Evolutionary conservation across 1,140 invertebrate species (phyloP), one percentile per base, ranked within the genome.

Genomic region (Metaphire vulgaris): DNA sequence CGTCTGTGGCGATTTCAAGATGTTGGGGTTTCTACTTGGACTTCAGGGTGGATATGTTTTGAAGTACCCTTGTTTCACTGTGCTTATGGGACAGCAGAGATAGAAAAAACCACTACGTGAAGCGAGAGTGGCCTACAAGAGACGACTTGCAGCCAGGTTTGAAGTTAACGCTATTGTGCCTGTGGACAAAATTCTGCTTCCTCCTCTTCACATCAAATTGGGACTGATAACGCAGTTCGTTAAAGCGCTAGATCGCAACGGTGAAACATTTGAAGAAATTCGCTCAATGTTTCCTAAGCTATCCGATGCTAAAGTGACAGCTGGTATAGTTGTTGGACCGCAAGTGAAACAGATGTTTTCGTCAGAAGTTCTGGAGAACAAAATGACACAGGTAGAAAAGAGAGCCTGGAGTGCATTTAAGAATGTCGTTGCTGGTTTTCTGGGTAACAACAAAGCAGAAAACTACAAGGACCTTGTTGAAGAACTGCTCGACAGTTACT

Each of bases 41-140:
- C 15, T 88, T 81, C 79, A 88, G n/a, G n/a, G n/a, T n/a, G n/a
- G n/a, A n/a, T n/a, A n/a, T n/a, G n/a, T n/a, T n/a, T n/a, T 83
- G 67, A 88, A 88, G 75, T 85, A 81, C 77, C 78, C 79, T 0
- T 87, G 85, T 79, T 84, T 81, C 75, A n/a, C n/a, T n/a, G n/a
- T 87, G 85, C 76, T 77, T 85, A 69, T 88, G 86, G 84, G 81
- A 87, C 76, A 88, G 84, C 74, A 82, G 86, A 74, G 81, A 75
- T 33, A 56, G 69, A 32, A 31, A 2, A 6, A n/a, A 33, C 31
- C 85, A 87, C 77, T 87, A 83, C 77, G 77, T 71, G 29, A 80
- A 82, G 71, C 76, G 80, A 65, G 72, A 78, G 67, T 87, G 83
- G 83, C 78, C 81, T 65, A 1, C 67, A 31, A 74, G 83, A 80